phyloP scores from a whole-genome alignment of 2,113 vertebrate species.

The Plestiodon gilberti region DNA sequence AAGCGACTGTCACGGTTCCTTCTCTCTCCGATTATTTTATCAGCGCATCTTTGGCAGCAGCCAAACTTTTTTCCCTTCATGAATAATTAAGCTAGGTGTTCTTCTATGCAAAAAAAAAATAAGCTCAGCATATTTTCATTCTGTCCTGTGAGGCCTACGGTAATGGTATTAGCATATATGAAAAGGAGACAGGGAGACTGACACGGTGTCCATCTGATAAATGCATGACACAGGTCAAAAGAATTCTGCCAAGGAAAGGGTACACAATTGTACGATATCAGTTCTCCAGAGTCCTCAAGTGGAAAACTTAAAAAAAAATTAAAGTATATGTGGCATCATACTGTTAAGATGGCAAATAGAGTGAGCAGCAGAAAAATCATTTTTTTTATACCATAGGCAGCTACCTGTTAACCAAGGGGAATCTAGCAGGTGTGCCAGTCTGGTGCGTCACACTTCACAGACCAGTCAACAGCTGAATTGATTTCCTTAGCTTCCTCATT shows the following conservation, averaged over 20 bases:
- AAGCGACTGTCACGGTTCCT: background rate
- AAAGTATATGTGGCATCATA: background rate
- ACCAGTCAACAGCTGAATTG: slow-evolving; percentile 24
- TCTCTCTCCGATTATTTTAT: background rate
- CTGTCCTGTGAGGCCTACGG: background rate
- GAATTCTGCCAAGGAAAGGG: background rate
- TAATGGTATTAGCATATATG: background rate
- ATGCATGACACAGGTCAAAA: background rate
- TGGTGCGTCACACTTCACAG: slow-evolving; percentile 11
- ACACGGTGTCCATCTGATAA: background rate
- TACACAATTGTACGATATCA: background rate
- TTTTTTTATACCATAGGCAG: slow-evolving; percentile 4
- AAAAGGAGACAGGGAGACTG: accelerated
- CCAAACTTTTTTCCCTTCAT: background rate
- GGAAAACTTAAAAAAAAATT: slow-evolving; percentile 16
- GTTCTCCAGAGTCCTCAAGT: background rate
- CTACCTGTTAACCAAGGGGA: slow-evolving; percentile 6
- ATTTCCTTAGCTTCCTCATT: slow-evolving; percentile 38
- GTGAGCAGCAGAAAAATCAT: slow-evolving; percentile 1
- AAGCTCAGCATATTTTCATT: background rate
- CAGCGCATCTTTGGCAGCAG: background rate
- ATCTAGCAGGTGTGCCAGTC: background rate
- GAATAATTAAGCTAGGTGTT: slow-evolving; percentile 24
- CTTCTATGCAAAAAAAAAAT: background rate
- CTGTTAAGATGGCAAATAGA: slow-evolving; percentile 32